A percentile compares a stretch with the other conserved stretches of the same genome.
phyloP scores from a whole-genome alignment of 2,113 vertebrate genomes.

The Danio rerio region DNA sequence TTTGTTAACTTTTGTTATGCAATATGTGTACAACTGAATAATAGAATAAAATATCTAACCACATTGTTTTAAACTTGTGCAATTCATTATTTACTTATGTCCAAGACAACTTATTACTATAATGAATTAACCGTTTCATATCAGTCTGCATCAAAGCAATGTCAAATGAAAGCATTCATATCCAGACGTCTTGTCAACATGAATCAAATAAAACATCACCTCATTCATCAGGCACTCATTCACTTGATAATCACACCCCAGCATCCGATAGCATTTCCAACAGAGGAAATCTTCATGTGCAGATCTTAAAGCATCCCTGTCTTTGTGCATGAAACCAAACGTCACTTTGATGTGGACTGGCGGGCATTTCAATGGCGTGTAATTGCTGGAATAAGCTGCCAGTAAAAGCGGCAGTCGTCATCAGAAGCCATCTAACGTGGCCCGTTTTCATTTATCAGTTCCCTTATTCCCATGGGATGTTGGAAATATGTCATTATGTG shows the following conservation, averaged over 20 bases:
- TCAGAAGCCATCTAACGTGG: conserved; percentile 1
- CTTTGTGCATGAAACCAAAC: not conserved
- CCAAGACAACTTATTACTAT: not conserved
- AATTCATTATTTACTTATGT: conserved; percentile 73
- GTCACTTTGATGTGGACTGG: conserved; percentile 16
- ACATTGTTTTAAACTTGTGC: conserved; percentile 76
- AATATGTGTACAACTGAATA: conserved; percentile 70
- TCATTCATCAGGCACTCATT: not conserved
- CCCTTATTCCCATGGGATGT: conserved; percentile 72
- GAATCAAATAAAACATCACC: not conserved
- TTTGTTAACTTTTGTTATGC: conserved; percentile 58
- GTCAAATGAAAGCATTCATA: not conserved
- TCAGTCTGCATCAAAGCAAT: not conserved
- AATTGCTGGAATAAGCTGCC: conserved; percentile 34
- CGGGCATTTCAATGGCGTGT: conserved; percentile 20
- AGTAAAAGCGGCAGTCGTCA: conserved; percentile 2
- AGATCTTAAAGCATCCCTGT: conserved; percentile 2
- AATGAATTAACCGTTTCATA: not conserved
- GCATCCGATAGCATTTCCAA: not conserved
- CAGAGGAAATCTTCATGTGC: not conserved
- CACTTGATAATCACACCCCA: not conserved
- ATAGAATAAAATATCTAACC: conserved; percentile 80
- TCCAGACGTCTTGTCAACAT: not conserved
- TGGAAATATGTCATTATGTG: conserved; percentile 56
- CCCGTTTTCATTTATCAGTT: conserved; percentile 49